Evolutionary conservation across 1,140 invertebrate genomes (phyloP).

Genomic region (Anastatus disparis): DNA sequence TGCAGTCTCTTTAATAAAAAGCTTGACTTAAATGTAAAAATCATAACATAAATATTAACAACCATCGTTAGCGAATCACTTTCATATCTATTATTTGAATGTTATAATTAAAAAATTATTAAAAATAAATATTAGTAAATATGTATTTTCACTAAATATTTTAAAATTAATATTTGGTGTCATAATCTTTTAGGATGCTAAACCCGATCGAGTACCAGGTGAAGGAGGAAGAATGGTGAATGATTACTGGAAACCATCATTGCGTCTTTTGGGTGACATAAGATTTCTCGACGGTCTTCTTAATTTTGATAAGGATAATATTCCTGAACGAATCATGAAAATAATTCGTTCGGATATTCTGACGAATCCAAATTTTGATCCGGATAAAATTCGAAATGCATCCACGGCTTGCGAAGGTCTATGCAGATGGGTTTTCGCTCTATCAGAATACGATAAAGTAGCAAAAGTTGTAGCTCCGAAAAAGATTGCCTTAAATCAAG

Average conservation of each 20-base stretch:
- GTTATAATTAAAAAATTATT: no score
- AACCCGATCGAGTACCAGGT: slow-evolving; percentile 85
- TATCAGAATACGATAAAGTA: slow-evolving; percentile 93
- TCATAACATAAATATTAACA: no score
- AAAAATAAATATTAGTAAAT: no score
- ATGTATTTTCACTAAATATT: no score
- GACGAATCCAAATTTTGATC: slow-evolving; percentile 89
- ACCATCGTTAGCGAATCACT: no score
- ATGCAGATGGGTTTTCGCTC: slow-evolving; percentile 90
- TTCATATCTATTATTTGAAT: no score
- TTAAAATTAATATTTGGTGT: no score
- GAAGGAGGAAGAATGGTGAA: slow-evolving; percentile 76
- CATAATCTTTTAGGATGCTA: slow-evolving; percentile 72
- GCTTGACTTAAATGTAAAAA: no score
- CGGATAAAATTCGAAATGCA: slow-evolving; percentile 84
- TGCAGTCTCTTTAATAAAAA: no score
- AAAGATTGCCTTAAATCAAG: slow-evolving; percentile 80
- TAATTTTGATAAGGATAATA: slow-evolving; percentile 92
- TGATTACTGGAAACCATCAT: slow-evolving; percentile 94
- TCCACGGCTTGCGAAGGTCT: slow-evolving; percentile 83
- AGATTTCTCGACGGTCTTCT: slow-evolving; percentile 87
- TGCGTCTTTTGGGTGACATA: slow-evolving; percentile 89
- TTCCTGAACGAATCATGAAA: slow-evolving; percentile 82
- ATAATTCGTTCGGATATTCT: slow-evolving; percentile 83
- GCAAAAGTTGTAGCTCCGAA: slow-evolving; percentile 91